These are phyloP conservation scores for Cosmopolites sordidus DNA, from an alignment of 2,888 invertebrate species.

Conservation along the genomic window DNA sequence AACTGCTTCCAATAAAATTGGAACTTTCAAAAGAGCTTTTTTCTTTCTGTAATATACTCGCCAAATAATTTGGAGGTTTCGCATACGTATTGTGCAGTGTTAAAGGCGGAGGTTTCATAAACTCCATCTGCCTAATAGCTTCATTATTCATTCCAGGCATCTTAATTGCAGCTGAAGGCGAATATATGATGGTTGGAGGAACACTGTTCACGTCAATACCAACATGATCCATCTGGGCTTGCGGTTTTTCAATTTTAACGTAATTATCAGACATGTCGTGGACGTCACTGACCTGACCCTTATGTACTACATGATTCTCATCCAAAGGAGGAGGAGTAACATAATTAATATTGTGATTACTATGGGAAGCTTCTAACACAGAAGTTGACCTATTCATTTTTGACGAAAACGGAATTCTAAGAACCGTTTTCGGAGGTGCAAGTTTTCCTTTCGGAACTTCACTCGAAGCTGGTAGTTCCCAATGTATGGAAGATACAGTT, in stretches of 20 bases:
- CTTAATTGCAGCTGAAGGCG: constrained; percentile 20
- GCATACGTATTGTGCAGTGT: constrained; percentile 34
- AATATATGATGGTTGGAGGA: not conserved
- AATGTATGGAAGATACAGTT: constrained; percentile 24
- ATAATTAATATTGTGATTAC: constrained; percentile 38
- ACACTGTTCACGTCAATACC: constrained; percentile 35
- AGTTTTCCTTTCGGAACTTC: constrained; percentile 26
- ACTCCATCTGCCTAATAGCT: constrained; percentile 55
- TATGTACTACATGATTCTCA: constrained; percentile 42
- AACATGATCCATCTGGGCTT: constrained; percentile 46
- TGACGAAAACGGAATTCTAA: constrained; percentile 33
- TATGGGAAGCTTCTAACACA: constrained; percentile 34
- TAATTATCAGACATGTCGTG: constrained; percentile 46
- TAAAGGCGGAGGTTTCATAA: constrained; percentile 57
- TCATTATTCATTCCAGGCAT: constrained; percentile 34
- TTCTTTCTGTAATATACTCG: constrained; percentile 35
- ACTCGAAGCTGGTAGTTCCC: constrained; percentile 29
- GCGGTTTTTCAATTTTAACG: constrained; percentile 49
- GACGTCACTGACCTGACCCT: constrained; percentile 47
- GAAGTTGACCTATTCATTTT: constrained; percentile 29
- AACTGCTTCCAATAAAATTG: constrained; percentile 18
- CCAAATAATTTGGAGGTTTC: constrained; percentile 31
- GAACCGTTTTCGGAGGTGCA: constrained; percentile 34
- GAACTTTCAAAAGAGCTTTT: constrained; percentile 7
- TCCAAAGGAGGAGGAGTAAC: constrained; percentile 36